Evolutionary conservation across 2,888 invertebrate species (phyloP), one percentile per base, ranked within the genome.

Genomic region (Sarcophaga subvicina): DNA sequence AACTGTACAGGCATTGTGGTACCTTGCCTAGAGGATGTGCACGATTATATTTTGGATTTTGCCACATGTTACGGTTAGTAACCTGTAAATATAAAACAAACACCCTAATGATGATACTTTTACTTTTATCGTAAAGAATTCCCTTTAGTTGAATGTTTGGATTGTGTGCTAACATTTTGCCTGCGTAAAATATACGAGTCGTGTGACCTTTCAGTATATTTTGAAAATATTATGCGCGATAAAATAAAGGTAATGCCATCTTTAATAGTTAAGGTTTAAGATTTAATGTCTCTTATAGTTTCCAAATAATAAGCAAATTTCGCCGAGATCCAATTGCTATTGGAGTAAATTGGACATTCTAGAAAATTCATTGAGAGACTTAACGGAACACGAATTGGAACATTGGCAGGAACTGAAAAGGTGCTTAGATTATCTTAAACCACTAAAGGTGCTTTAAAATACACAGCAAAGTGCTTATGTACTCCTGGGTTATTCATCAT

Each of bases 341-440:
- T 90, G 90, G 90, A 90, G 90, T 10, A 90, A 89, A 77, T 88
- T 89, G 11, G 89, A 89, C 66, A 86, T 89, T 49, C 70, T 91
- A 17, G 89, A 90, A 80, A 88, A 87, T 70, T 87, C 90, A 47
- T 87, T 89, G 66, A 89, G 90, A 49, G 89, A 89, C 67, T 14
- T 89, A 4, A 76, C 88, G 6, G 77, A 89, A 66, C 87, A 71
- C 1, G 83, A 87, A n/a, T 73, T 85, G 11, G 73, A 79, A 11
- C 12, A 79, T n/a, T 69, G 88, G 4, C 37, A 81, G 3, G 90
- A 90, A 71, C 72, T 89, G n/a, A 87, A 87, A 25, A 79, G 83
- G 20, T 83, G 90, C 2, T 83, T 90, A 4, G 85, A 88, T 22
- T 91, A 90, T 63, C 75, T 91, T 6, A 88, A 88, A 14, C 91